phyloP scores from a whole-genome alignment of 1,140 invertebrate species.

The Bombus huntii region DNA sequence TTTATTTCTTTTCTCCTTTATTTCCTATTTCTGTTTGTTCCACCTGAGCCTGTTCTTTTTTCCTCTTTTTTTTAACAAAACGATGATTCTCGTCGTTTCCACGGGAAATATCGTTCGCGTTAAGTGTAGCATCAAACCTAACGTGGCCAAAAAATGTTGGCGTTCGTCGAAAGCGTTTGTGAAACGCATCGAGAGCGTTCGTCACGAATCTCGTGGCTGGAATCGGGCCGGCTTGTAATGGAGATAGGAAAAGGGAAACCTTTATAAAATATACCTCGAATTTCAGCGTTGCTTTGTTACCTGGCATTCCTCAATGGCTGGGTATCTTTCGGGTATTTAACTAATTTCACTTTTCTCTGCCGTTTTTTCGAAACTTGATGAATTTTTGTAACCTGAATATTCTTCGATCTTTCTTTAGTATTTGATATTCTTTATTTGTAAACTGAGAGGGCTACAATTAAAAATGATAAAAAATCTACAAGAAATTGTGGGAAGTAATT shows the following conservation, averaged over 20 bases:
- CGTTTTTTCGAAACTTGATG: background rate
- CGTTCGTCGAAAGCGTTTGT: background rate
- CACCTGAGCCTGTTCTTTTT: background rate
- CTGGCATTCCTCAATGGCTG: too few species aligned
- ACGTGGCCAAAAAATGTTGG: background rate
- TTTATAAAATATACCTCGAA: slow-evolving; percentile 1
- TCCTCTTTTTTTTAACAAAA: background rate
- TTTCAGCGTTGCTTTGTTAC: background rate
- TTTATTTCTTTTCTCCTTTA: too few species aligned
- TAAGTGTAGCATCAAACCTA: slow-evolving; percentile 35
- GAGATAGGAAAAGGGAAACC: background rate
- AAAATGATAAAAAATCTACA: background rate
- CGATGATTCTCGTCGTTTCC: background rate
- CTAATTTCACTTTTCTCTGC: background rate
- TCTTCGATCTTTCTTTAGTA: too few species aligned
- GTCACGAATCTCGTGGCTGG: background rate
- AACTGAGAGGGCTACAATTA: too few species aligned
- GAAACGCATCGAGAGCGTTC: slow-evolving; percentile 9
- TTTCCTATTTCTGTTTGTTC: background rate
- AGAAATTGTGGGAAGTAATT: background rate
- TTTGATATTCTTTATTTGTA: too few species aligned
- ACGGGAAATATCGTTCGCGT: slow-evolving; percentile 38
- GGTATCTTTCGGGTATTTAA: slow-evolving; percentile 6
- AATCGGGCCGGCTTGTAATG: background rate
- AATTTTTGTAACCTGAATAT: background rate